A percentile compares a stretch with the other conserved stretches of the same genome.
Conservation (phyloP, 2,888 invertebrate species). For the Allacma fusca region DNA sequence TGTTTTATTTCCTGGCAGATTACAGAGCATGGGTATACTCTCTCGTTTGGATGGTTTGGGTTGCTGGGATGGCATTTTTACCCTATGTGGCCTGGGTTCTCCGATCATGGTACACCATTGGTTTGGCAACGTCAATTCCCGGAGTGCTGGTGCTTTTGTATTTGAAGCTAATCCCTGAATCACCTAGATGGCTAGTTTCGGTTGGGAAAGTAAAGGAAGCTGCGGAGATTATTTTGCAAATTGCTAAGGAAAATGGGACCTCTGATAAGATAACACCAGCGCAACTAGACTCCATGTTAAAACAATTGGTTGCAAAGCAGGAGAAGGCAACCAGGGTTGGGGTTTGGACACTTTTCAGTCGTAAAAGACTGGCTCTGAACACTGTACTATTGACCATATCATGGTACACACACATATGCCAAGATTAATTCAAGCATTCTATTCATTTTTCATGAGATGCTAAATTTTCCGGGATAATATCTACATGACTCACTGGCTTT, state of each 20-base stretch:
- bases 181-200: constrained; percentile 61
- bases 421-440: background rate
- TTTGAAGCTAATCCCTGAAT: constrained; percentile 49
- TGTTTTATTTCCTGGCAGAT: constrained; percentile 22
- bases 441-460: background rate
- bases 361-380: constrained; percentile 48
- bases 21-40: constrained; percentile 52
- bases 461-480: too few species aligned
- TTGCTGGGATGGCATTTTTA: constrained; percentile 61
- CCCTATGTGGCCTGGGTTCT: constrained; percentile 62
- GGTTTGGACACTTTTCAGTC: constrained; percentile 49
- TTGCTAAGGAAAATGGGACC: constrained; percentile 51
- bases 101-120: constrained; percentile 62
- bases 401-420: constrained; percentile 34
- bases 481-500: too few species aligned
- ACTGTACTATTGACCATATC: constrained; percentile 46
- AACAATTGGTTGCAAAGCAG: background rate
- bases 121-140: constrained; percentile 61
- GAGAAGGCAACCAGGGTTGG: background rate
- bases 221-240: constrained; percentile 47
- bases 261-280: background rate
- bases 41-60: constrained; percentile 54
- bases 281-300: background rate
- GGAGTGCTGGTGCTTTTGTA: constrained; percentile 31
- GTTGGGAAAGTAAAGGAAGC: constrained; percentile 55